Evolutionary conservation across 2,797 vertebrate genomes (phyloP).

Genomic region (Loris lydekkerianus): DNA sequence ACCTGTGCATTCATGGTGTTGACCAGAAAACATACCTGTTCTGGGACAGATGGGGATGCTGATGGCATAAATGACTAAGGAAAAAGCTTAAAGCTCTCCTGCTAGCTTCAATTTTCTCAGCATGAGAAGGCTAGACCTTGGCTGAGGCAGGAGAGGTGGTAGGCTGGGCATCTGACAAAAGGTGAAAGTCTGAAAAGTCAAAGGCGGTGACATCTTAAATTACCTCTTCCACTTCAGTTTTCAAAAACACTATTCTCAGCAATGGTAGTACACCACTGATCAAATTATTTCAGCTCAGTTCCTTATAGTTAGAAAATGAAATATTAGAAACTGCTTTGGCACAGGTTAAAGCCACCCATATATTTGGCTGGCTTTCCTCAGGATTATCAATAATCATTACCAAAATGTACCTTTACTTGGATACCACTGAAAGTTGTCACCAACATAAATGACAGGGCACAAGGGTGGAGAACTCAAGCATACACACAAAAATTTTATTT

Average conservation of each 20-base stretch:
- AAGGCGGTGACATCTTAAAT: background rate
- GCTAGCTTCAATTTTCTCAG: background rate
- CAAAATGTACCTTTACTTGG: constrained; percentile 48
- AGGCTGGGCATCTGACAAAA: background rate
- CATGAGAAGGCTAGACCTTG: background rate
- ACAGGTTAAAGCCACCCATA: constrained; percentile 29
- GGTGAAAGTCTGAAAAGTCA: background rate
- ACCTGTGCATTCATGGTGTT: background rate
- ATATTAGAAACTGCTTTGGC: constrained; percentile 43
- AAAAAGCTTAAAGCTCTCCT: background rate
- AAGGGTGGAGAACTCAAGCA: background rate
- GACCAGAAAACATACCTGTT: background rate
- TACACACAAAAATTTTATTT: background rate
- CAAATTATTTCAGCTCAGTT: constrained; percentile 40
- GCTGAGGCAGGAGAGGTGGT: background rate
- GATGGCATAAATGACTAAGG: background rate
- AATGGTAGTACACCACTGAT: constrained; percentile 32
- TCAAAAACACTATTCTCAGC: background rate
- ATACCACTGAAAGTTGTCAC: constrained; percentile 54
- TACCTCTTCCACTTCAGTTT: constrained; percentile 1
- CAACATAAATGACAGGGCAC: constrained; percentile 20
- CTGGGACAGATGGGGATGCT: background rate
- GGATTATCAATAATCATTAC: background rate
- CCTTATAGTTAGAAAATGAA: constrained; percentile 60
- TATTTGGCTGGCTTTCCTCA: background rate